Conservation (phyloP, 1,140 invertebrate genomes). For the Cydia strobilella region DNA sequence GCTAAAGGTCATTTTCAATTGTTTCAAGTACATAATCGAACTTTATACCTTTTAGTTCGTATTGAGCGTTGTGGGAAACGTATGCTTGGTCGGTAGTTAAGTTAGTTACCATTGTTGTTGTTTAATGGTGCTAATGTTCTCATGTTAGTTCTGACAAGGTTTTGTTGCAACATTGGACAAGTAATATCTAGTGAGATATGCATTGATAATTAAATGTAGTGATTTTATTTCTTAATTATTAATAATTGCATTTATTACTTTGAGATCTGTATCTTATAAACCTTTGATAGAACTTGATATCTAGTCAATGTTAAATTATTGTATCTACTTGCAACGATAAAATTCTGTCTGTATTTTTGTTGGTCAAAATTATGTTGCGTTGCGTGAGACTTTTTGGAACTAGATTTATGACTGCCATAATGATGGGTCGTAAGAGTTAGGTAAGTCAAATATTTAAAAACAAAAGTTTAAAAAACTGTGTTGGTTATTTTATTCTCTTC, state of each 20-base stretch:
- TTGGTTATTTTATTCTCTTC: too few relatives aligned
- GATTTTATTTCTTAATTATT: not conserved
- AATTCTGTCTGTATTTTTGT: too few relatives aligned
- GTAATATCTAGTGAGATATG: conserved; percentile 33
- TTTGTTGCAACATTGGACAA: conserved; percentile 39
- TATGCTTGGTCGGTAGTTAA: conserved; percentile 38
- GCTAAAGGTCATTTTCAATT: conserved; percentile 18
- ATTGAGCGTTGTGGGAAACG: conserved; percentile 50
- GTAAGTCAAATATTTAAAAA: too few relatives aligned
- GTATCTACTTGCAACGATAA: too few relatives aligned
- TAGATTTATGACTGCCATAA: too few relatives aligned
- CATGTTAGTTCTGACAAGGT: conserved; percentile 44
- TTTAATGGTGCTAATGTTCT: conserved; percentile 37
- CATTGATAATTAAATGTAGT: conserved; percentile 33
- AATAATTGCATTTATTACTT: not conserved
- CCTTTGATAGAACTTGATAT: too few relatives aligned
- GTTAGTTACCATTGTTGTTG: conserved; percentile 43
- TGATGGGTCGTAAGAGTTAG: too few relatives aligned
- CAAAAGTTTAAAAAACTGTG: too few relatives aligned
- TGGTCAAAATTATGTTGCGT: too few relatives aligned
- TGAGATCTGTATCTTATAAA: not conserved
- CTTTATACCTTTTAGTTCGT: conserved; percentile 34
- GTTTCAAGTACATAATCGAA: conserved; percentile 25
- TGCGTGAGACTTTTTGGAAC: too few relatives aligned
- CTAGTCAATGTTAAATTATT: too few relatives aligned